Percentiles rank a stretch among this genome's conserved stretches.
Conservation (phyloP, 2,888 invertebrate species). For the Apamea sordens region DNA sequence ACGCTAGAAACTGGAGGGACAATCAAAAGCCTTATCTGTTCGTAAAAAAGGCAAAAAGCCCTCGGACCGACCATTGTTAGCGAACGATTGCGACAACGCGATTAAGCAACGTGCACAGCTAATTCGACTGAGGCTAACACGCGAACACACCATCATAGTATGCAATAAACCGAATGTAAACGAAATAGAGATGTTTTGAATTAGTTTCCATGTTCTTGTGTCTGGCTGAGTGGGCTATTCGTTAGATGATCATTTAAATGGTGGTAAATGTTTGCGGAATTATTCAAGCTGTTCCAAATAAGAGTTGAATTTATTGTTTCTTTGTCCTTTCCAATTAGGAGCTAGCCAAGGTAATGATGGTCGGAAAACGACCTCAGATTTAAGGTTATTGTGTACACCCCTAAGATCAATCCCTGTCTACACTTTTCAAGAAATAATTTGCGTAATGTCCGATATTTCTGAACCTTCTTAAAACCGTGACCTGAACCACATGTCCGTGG, state of each 20-base stretch:
- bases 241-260: constrained; percentile 47
- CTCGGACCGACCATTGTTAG: constrained; percentile 79
- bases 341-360: constrained; percentile 6
- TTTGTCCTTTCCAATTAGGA: constrained; percentile 39
- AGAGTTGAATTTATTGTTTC: constrained; percentile 35
- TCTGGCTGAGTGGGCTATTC: constrained; percentile 29
- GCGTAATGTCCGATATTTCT: constrained; percentile 25
- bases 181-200: constrained; percentile 75
- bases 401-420: constrained; percentile 29
- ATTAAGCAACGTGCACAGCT: constrained; percentile 80
- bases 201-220: constrained; percentile 55
- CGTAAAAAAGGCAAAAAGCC: constrained; percentile 76
- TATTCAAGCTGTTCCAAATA: constrained; percentile 6
- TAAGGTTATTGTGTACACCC: constrained; percentile 22
- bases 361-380: constrained; percentile 19
- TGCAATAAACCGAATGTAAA: constrained; percentile 73
- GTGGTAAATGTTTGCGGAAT: constrained; percentile 49
- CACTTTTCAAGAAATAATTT: constrained; percentile 44
- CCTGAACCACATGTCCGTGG: constrained; percentile 48
- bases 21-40: constrained; percentile 80
- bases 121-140: constrained; percentile 81
- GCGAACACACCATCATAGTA: constrained; percentile 81
- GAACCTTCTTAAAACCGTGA: constrained; percentile 23
- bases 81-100: constrained; percentile 81
- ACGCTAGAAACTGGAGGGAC: constrained; percentile 76